Base-by-base conservation (phyloP, 1,140 invertebrate genomes). In the Carcinoscorpius rotundicauda region DNA sequence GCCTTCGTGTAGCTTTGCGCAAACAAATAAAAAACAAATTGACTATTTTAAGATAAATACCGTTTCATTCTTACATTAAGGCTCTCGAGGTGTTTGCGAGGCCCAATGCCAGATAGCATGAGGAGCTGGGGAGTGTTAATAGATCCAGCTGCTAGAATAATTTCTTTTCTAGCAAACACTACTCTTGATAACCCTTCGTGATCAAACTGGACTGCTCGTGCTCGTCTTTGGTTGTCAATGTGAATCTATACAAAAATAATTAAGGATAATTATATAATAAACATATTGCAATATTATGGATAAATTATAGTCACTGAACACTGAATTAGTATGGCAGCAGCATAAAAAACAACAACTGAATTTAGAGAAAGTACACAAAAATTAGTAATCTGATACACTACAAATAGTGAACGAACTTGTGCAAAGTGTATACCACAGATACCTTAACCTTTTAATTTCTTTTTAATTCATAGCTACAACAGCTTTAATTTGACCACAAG, bases 171-270 rank as follows among this genome's bases (percentile, higher is more conserved):
- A 0, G 89, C 89, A 53, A 83, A 74, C n/a, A 91, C 84, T 49
- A 86, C 80, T 68, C 85, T 82, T 0, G 86, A 73, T 75, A 84
- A 83, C 61, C 83, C 84, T 58, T 89, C 82, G 63, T 86, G 81
- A 4, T 87, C 76, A 72, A 93, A 91, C 73, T 93, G 89, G 0
- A 96, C 85, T 3, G 90, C 93, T 71, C 88, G 87, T 3, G 92
- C 89, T 53, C 85, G 77, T 75, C 88, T 60, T 49, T 11, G 10
- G 5, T 60, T 10, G 49, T 60, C 59, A 49, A 60, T 48, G 49
- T 48, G 59, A 60, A 60, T 49, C 59, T 60, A 49, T 48, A 57
- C n/a, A 48, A 10, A 59, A 59, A 10, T 59, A 59, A 48, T 10
- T 10, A 59, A 59, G 6, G 8, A 29, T 49, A 48, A 48, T 29